Evolutionary conservation across 2,888 invertebrate species (phyloP).

Genomic region (Eulithis prunata): DNA sequence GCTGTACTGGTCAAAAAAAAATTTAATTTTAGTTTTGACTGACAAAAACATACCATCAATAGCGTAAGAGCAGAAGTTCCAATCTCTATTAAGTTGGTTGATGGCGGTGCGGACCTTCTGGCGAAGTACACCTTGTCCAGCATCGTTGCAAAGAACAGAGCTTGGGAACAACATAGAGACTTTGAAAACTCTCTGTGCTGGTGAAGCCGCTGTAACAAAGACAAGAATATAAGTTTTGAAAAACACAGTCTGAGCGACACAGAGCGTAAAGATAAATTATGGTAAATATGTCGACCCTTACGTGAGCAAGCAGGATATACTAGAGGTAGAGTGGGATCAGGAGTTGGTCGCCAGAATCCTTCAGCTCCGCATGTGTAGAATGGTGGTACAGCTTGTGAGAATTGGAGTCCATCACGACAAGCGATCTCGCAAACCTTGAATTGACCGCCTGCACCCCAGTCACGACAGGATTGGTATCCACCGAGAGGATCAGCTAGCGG

Average conservation of each 20-base stretch:
- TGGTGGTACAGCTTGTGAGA: slow-evolving; percentile 96
- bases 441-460: slow-evolving; percentile 98
- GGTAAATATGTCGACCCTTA: slow-evolving; percentile 70
- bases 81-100: slow-evolving; percentile 95
- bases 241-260: neutral
- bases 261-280: neutral
- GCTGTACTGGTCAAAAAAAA: neutral
- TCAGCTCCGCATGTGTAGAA: slow-evolving; percentile 99
- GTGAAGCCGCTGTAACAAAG: slow-evolving; percentile 87
- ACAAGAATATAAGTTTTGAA: neutral
- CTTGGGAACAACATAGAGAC: slow-evolving; percentile 97
- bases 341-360: slow-evolving; percentile 98
- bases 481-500: slow-evolving; percentile 94
- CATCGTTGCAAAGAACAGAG: slow-evolving; percentile 97
- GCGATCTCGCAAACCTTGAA: slow-evolving; percentile 97
- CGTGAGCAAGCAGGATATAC: slow-evolving; percentile 97
- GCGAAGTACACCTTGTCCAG: slow-evolving; percentile 95
- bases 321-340: slow-evolving; percentile 90
- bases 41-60: slow-evolving; percentile 87
- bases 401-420: slow-evolving; percentile 93
- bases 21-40: neutral
- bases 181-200: slow-evolving; percentile 97
- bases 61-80: slow-evolving; percentile 98
- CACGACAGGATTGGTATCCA: slow-evolving; percentile 95
- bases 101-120: slow-evolving; percentile 95